Base-by-base conservation (phyloP, 2,888 invertebrate species). In the Xanthia togata region DNA sequence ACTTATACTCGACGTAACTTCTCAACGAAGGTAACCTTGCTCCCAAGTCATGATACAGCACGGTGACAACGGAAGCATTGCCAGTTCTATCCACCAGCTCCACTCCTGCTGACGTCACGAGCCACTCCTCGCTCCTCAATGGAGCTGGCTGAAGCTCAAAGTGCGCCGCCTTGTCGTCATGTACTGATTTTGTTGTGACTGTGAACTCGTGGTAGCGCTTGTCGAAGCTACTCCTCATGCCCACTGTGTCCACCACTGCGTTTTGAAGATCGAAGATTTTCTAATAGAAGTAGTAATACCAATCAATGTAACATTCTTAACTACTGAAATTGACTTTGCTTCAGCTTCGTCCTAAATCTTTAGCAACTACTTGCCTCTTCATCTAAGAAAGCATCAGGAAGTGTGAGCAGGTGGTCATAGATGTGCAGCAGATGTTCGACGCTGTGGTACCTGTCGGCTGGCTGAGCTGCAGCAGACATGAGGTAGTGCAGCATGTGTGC, bases 371-470 rank as follows among this genome's bases (percentile, higher is more conserved):
- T 93, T 92, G 98, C 98, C 97, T 98, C 97, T 93, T 98, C 97
- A 94, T 97, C 97, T 79, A 98, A 97, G 85, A 98, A 97, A 20
- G 98, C 97, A 88, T 97, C 97, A 53, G 97, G 97, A 87, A 96
- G 93, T 79, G 93, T 94, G 70, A 96, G 83, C 59, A 96, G 87
- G 6, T 91, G 93, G 59, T 96, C 95, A 70, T 92, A 96, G 50
- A 96, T 97, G 89, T 97, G 97, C 85, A 98, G 94, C 67, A 98
- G 96, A 85, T 97, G 97, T 92, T 98, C 97, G 59, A 97, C 96
- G 84, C 98, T 97, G 77, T 97, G 97, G 62, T 94, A 71, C 44
- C 93, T 91, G 78, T 96, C 96, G 76, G 70, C 93, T 59, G 82
- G 94, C 69, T 90, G 92, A 0, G 93, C 95, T 84, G 91, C 96